Evolutionary conservation across 2,113 vertebrate genomes (phyloP).

Genomic region (Tachysurus fulvidraco): DNA sequence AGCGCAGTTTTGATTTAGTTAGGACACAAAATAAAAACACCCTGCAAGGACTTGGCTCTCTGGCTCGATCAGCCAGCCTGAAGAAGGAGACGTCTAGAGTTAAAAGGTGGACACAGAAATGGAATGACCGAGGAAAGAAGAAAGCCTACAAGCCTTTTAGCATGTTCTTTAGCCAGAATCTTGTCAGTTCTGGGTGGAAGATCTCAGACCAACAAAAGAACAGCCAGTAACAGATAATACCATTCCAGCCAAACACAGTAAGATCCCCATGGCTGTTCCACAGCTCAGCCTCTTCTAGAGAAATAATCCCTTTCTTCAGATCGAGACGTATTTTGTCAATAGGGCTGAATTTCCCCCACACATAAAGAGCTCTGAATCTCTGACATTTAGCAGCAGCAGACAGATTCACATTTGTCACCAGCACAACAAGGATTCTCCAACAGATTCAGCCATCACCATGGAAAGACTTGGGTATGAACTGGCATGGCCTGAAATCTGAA

Average conservation of each 20-base stretch:
- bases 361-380: not conserved
- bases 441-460: not conserved
- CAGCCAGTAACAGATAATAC: not conserved
- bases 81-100: not conserved
- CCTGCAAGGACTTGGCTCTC: conserved; percentile 4
- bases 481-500: not conserved
- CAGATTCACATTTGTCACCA: no score
- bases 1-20: conserved; percentile 21
- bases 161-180: conserved; percentile 6
- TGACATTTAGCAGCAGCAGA: conserved; percentile 5
- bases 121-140: not conserved
- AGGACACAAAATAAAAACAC: conserved; percentile 20
- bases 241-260: conserved; percentile 20
- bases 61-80: not conserved
- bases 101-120: not conserved
- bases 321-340: not conserved
- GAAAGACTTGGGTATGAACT: not conserved
- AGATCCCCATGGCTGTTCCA: not conserved
- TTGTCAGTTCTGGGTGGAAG: conserved; percentile 19
- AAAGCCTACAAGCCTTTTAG: not conserved
- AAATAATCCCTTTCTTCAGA: conserved; percentile 1
- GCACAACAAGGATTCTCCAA: not conserved
- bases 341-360: not conserved
- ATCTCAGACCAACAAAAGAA: conserved; percentile 2
- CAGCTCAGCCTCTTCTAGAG: not conserved